These are phyloP conservation scores for Orientallactaga bullata DNA, from an alignment of 2,113 vertebrate species.

Conservation along the genomic window DNA sequence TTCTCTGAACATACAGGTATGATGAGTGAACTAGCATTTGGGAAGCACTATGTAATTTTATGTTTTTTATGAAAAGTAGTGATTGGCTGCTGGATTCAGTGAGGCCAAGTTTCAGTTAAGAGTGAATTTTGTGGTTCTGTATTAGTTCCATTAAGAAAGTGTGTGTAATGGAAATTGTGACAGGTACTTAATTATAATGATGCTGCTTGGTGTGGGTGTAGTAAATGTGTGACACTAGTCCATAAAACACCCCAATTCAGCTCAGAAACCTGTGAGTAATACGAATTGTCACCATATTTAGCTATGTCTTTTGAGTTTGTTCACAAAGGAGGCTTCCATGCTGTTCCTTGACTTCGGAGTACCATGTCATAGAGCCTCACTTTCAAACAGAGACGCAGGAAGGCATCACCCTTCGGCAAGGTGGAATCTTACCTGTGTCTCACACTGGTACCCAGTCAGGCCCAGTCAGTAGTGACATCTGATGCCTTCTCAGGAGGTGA, in stretches of 20 bases:
- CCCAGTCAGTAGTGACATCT: conserved; percentile 11
- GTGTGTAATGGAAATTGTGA: conserved; percentile 71
- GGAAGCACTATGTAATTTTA: conserved; percentile 35
- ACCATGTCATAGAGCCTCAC: not conserved
- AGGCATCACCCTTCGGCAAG: not conserved
- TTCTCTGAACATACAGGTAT: conserved; percentile 26
- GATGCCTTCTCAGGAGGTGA: conserved; percentile 18
- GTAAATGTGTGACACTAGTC: conserved; percentile 55
- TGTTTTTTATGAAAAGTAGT: conserved; percentile 43
- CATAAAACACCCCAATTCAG: conserved; percentile 36
- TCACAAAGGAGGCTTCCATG: not conserved
- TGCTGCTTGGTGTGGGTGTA: conserved; percentile 12
- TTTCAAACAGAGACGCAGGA: not conserved
- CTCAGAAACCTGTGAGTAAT: not conserved
- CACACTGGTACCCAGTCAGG: not conserved
- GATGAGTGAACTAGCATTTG: conserved; percentile 42
- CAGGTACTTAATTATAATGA: conserved; percentile 60
- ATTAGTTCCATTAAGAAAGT: conserved; percentile 61
- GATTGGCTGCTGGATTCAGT: not conserved
- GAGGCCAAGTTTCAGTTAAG: conserved; percentile 67
- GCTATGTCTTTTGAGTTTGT: conserved; percentile 14
- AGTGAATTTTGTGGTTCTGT: conserved; percentile 59
- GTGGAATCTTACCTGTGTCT: not conserved
- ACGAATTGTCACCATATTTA: conserved; percentile 36
- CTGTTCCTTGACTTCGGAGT: not conserved